phyloP scores from a whole-genome alignment of 1,140 invertebrate species.

The Calephelis virginiensis region DNA sequence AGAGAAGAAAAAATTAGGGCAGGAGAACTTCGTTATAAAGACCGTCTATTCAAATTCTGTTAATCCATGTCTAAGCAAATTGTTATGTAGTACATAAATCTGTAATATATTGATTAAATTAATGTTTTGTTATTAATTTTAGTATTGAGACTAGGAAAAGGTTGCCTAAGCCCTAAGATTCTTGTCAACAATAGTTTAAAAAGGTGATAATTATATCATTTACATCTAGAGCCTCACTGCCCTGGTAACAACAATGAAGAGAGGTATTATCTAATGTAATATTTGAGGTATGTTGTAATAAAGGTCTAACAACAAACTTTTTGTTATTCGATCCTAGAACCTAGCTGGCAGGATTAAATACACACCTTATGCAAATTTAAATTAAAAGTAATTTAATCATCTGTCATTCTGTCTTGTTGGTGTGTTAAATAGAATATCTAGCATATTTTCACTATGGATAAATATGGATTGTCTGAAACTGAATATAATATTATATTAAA shows the following conservation, averaged over 20 bases:
- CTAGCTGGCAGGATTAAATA: too few relatives aligned
- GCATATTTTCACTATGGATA: slow-evolving; percentile 33
- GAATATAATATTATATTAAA: slow-evolving; percentile 76
- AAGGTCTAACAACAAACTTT: too few relatives aligned
- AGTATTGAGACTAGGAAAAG: too few relatives aligned
- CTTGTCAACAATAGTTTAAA: neutral
- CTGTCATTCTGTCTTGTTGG: too few relatives aligned
- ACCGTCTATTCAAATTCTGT: slow-evolving; percentile 76
- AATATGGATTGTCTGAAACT: slow-evolving; percentile 55
- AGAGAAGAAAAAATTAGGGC: slow-evolving; percentile 80
- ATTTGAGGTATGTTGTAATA: too few relatives aligned
- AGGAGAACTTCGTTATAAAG: slow-evolving; percentile 86
- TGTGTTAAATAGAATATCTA: neutral
- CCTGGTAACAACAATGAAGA: too few relatives aligned
- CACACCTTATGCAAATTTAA: neutral
- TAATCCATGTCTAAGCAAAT: slow-evolving; percentile 20
- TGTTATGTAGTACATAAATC: slow-evolving; percentile 17
- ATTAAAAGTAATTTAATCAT: too few relatives aligned
- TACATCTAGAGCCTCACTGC: too few relatives aligned
- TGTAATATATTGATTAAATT: slow-evolving; percentile 20
- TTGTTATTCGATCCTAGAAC: too few relatives aligned
- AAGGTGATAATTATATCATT: neutral
- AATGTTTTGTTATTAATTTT: neutral
- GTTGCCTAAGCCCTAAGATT: neutral
- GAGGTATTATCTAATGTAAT: too few relatives aligned